Evolutionary conservation across 2,113 vertebrate species (phyloP).

Genomic region (Protobothrops mucrosquamatus): DNA sequence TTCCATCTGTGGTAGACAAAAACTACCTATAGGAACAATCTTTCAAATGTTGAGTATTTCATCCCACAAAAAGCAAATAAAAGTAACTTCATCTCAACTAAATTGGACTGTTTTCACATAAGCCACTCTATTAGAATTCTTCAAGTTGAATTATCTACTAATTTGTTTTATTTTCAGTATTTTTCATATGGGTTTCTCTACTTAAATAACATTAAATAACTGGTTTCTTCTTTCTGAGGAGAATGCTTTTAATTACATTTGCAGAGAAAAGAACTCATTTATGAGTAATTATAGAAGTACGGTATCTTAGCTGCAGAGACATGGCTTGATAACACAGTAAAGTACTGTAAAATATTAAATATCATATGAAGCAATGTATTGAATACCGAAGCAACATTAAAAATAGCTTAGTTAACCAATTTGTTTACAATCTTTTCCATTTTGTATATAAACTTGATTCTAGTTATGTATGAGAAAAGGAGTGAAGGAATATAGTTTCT

Average conservation of each 20-base stretch:
- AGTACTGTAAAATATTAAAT: background rate
- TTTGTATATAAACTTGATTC: background rate
- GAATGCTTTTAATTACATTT: background rate
- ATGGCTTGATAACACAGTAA: background rate
- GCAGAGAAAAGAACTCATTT: background rate
- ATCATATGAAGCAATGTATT: background rate
- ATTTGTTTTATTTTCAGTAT: background rate
- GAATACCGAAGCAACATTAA: background rate
- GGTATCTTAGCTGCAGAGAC: background rate
- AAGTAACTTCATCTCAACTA: background rate
- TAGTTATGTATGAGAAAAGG: background rate
- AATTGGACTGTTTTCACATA: background rate
- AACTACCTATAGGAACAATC: background rate
- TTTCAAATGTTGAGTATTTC: background rate
- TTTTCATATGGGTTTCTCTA: background rate
- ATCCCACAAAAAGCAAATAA: background rate
- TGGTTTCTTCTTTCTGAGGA: background rate
- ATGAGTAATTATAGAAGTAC: background rate
- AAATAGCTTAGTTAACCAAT: background rate
- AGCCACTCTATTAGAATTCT: background rate
- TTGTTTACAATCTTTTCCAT: background rate
- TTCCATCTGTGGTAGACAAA: background rate
- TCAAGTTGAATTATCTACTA: background rate
- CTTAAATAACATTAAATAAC: background rate
- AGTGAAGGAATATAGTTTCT: background rate